phyloP scores from a whole-genome alignment of 2,797 vertebrate species.

The Discoglossus pictus region DNA sequence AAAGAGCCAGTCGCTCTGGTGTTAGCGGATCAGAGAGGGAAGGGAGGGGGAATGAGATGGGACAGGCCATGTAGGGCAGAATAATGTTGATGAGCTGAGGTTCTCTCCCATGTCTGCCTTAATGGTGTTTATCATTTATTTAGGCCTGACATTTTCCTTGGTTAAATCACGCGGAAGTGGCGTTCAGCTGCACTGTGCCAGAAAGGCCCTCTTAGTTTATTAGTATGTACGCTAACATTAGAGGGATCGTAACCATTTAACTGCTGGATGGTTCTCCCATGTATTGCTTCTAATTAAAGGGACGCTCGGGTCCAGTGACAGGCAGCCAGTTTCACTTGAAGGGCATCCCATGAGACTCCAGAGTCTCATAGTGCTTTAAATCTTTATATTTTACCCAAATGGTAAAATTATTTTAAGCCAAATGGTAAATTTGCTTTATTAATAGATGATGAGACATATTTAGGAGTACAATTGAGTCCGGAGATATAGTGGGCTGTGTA shows the following conservation, averaged over 20 bases:
- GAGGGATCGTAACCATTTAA: conserved; percentile 28
- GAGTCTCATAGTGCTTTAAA: no score
- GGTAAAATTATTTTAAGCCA: no score
- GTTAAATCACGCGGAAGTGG: conserved; percentile 50
- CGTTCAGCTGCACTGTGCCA: conserved; percentile 31
- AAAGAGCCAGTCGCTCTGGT: conserved; percentile 9
- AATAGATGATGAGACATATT: no score
- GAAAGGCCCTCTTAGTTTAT: conserved; percentile 37
- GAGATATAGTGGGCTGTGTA: no score
- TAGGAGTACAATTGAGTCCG: no score
- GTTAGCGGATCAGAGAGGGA: conserved; percentile 4
- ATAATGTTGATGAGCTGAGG: conserved; percentile 49
- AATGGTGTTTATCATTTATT: conserved; percentile 53
- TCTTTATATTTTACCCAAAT: no score
- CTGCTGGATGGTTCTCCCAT: no score
- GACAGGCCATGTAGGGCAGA: conserved; percentile 47
- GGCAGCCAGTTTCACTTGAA: no score
- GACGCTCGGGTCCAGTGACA: no score
- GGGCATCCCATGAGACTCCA: no score
- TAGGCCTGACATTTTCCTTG: conserved; percentile 46
- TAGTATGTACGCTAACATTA: conserved; percentile 29
- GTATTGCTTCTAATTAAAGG: no score
- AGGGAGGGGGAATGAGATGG: conserved; percentile 17
- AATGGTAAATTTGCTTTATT: no score
- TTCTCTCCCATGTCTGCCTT: conserved; percentile 46